Evolutionary conservation across 2,113 vertebrate species (phyloP), one percentile per base, ranked within the genome.

Genomic region (Heterochromis multidens): DNA sequence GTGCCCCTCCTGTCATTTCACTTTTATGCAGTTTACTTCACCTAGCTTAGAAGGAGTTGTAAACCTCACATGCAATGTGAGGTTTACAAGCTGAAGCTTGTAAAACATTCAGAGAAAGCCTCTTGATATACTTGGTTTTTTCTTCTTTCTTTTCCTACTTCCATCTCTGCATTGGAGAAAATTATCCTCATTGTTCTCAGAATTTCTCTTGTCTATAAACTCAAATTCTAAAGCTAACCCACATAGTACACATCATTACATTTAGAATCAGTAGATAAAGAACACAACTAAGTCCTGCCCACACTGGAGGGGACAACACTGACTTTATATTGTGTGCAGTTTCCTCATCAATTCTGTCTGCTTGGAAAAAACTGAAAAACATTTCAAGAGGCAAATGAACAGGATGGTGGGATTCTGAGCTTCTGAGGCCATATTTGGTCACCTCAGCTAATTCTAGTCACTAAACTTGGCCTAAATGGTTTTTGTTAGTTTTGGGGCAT

Each of bases 21-120:
- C 37, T 78, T 49, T 27, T 83, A 40, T 82, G 77, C 33, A 12
- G 25, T 61, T 81, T 37, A 79, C 59, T n/a, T 62, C 33, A 78
- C 9, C 33, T 7, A 12, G 56, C 33, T 16, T 43, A 16, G 35
- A 72, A 77, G 33, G 23, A 54, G 46, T 35, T 16, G 23, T n/a
- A n/a, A n/a, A n/a, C n/a, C n/a, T n/a, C n/a, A n/a, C n/a, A n/a
- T n/a, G n/a, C n/a, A 81, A 79, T 67, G 59, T 77, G 65, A n/a
- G 16, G 19, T 85, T 78, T 82, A 83, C 62, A 74, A 76, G 83
- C 80, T 37, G 40, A 70, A 61, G 74, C 79, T 85, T 85, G 81
- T 82, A 80, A 79, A 84, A 35, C 5, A 16, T 67, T 40, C 4
- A 35, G 27, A 31, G 33, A 31, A 65, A 40, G 21, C 19, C 46